Evolutionary conservation across 1,140 invertebrate species (phyloP), one percentile per base, ranked within the genome.

Genomic region (Meteorus sp.): DNA sequence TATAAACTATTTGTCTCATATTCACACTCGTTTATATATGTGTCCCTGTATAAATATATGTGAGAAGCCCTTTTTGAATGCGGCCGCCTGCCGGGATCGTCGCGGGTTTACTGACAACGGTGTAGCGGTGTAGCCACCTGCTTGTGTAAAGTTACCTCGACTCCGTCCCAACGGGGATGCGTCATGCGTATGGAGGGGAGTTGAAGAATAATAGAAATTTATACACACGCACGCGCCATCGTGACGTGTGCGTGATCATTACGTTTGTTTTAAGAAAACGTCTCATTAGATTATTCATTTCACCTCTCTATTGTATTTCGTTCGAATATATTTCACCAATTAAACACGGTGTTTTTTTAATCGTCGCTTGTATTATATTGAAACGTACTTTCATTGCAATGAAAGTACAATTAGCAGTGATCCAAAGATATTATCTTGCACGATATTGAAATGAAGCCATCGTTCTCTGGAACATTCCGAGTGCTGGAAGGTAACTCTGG

Each of bases 51-150:
- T 31, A 35, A 35, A 35, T 11, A 35, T 35, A 13, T 4, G 29
- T 31, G 9, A 7, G 15, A 44, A 15, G 6, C 15, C 41, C 15
- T 44, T 19, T 44, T 44, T 44, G 13, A 47, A 23, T 59, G 54
- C 58, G 51, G 67, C 71, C 68, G 71, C 64, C 69, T 67, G 58
- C 60, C 58, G 61, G 65, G 70, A 67, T 73, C 67, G 71, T 67
- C 64, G 68, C 68, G 70, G 68, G 72, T 74, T 75, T 70, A 77
- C 75, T 77, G 75, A 76, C 75, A 73, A 70, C 67, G 66, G 63
- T 58, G 51, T 68, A 64, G 65, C 68, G 65, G 65, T 67, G 67
- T 70, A 71, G 47, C 48, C 72, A 75, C 70, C 74, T 75, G 75
- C 71, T 70, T 69, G 66, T 15, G 9, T 73, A 71, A 71, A 71